These are phyloP conservation scores for Bursaphelenchus mucronatus DNA, from an alignment of 1,140 invertebrate species.

Conservation along the genomic window DNA sequence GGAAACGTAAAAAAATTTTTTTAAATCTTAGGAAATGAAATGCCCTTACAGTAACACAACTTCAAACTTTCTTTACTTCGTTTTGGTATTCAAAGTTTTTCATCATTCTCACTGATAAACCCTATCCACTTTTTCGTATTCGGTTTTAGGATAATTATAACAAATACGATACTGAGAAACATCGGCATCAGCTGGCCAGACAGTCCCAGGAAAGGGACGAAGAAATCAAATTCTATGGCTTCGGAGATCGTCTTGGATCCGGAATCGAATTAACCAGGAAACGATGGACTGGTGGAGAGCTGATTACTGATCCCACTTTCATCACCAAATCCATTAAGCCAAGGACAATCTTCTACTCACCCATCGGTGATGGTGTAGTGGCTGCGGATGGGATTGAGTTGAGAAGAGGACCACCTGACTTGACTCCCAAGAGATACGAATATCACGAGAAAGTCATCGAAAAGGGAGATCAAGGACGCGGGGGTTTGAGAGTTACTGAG, in stretches of 20 bases:
- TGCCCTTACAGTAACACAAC: too few relatives aligned
- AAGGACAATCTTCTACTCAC: slow-evolving; percentile 52
- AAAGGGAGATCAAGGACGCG: slow-evolving; percentile 34
- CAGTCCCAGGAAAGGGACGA: slow-evolving; percentile 40
- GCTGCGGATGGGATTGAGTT: slow-evolving; percentile 58
- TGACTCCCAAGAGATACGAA: slow-evolving; percentile 44
- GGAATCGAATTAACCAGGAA: slow-evolving; percentile 53
- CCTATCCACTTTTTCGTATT: too few relatives aligned
- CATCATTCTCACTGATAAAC: too few relatives aligned
- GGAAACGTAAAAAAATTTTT: too few relatives aligned
- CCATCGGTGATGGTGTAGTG: slow-evolving; percentile 55
- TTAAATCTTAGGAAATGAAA: too few relatives aligned
- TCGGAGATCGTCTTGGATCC: slow-evolving; percentile 56
- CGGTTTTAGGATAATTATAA: slow-evolving; percentile 45
- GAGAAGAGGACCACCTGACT: slow-evolving; percentile 51
- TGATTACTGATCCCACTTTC: slow-evolving; percentile 46
- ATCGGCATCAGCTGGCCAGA: slow-evolving; percentile 5
- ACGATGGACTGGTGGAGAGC: slow-evolving; percentile 55
- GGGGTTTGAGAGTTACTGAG: slow-evolving; percentile 33
- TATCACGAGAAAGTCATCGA: slow-evolving; percentile 50
- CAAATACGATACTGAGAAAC: slow-evolving; percentile 36
- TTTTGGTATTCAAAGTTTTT: too few relatives aligned
- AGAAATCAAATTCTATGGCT: slow-evolving; percentile 50
- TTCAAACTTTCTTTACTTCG: too few relatives aligned
- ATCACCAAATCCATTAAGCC: slow-evolving; percentile 52